phyloP scores from a whole-genome alignment of 2,797 vertebrate species.

The Manis javanica region DNA sequence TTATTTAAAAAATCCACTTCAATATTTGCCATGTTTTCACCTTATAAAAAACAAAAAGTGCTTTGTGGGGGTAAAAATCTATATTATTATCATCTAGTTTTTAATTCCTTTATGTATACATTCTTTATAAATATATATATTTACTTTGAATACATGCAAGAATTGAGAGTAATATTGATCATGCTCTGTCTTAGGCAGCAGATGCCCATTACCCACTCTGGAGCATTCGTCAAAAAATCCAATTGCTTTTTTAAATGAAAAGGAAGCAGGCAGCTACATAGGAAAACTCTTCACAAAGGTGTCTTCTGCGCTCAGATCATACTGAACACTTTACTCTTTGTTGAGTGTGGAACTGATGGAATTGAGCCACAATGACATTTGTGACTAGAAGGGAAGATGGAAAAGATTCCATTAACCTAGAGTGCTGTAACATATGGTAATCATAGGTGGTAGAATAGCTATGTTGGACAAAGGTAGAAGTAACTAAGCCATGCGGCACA shows the following conservation, averaged over 20 bases:
- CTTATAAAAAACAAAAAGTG: constrained; percentile 46
- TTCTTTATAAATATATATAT: not conserved
- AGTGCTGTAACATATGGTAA: constrained; percentile 75
- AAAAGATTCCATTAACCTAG: constrained; percentile 79
- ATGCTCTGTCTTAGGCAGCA: constrained; percentile 47
- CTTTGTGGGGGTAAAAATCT: constrained; percentile 26
- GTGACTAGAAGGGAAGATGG: constrained; percentile 83
- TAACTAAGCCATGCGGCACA: constrained; percentile 73
- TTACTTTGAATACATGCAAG: constrained; percentile 54
- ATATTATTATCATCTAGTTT: constrained; percentile 48
- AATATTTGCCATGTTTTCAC: constrained; percentile 60
- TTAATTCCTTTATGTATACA: constrained; percentile 8
- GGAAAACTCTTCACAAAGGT: constrained; percentile 79
- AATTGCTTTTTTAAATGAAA: constrained; percentile 80
- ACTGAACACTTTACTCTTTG: constrained; percentile 69
- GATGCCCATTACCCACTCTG: not conserved
- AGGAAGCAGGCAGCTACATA: constrained; percentile 66
- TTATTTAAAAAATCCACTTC: constrained; percentile 8
- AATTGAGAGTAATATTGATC: constrained; percentile 24
- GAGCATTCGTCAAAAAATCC: constrained; percentile 47
- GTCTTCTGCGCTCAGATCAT: constrained; percentile 37
- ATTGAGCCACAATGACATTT: constrained; percentile 81
- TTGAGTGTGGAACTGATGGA: constrained; percentile 78
- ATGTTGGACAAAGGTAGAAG: constrained; percentile 75
- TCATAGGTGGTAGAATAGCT: constrained; percentile 82